These are phyloP conservation scores for Cheirogaleus major DNA, from an alignment of 2,797 vertebrate species.

Conservation along the genomic window DNA sequence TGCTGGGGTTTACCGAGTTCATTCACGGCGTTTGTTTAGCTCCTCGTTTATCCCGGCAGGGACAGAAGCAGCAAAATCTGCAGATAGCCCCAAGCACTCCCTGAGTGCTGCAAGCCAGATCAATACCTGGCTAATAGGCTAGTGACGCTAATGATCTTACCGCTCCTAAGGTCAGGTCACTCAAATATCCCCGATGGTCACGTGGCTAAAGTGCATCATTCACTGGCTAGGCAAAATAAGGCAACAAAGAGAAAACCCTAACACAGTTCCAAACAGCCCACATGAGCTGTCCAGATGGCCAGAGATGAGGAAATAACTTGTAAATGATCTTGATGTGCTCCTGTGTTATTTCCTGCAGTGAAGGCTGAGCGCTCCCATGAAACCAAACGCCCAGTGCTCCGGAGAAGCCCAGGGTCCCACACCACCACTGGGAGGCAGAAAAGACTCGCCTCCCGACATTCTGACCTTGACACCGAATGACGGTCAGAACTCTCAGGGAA, in stretches of 20 bases:
- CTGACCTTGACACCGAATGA: neutral
- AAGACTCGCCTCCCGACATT: neutral
- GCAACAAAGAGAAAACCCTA: neutral
- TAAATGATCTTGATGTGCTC: neutral
- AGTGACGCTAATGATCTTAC: neutral
- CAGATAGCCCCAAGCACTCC: too few species aligned
- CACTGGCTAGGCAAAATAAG: neutral
- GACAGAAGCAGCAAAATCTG: neutral
- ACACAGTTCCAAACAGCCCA: neutral
- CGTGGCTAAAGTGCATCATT: neutral
- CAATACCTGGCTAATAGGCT: neutral
- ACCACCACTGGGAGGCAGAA: neutral
- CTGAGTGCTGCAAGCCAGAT: neutral
- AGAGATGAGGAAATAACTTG: neutral
- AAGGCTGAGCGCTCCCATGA: neutral
- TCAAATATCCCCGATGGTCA: neutral
- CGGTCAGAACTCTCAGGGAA: neutral
- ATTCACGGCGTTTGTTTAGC: neutral
- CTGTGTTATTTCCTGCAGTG: neutral
- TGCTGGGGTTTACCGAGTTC: neutral
- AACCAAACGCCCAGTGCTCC: accelerated
- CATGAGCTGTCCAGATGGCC: neutral
- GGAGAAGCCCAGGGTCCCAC: neutral
- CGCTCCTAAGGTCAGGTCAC: neutral
- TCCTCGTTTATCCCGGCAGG: neutral